Conservation (phyloP, 2,113 vertebrate species). For the Ailuropoda melanoleuca region DNA sequence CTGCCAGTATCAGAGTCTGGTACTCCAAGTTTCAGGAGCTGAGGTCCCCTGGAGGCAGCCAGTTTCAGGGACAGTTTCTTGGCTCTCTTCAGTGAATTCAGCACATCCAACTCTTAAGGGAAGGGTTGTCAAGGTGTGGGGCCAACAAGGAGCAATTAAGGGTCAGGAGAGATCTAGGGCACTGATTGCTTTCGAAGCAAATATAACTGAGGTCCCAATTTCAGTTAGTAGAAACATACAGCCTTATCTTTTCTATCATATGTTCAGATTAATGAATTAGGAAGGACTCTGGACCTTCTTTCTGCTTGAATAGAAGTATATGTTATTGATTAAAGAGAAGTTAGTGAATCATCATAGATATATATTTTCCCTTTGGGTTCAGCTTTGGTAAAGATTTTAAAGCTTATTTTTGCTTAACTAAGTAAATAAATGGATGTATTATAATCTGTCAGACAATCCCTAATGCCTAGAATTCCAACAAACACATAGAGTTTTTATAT, state of each 20-base stretch:
- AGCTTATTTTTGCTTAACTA: slow-evolving; percentile 23
- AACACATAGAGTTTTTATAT: slow-evolving; percentile 32
- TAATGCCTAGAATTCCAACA: slow-evolving; percentile 31
- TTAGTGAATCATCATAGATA: not conserved
- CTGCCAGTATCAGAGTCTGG: slow-evolving; percentile 57
- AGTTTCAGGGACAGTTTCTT: slow-evolving; percentile 53
- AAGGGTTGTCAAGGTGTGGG: slow-evolving; percentile 36
- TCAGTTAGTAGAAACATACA: not conserved
- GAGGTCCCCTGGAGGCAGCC: slow-evolving; percentile 49
- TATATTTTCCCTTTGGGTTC: not conserved
- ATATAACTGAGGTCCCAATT: not conserved
- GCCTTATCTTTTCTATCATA: not conserved
- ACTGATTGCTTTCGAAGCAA: slow-evolving; percentile 37
- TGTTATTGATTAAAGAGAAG: slow-evolving; percentile 27
- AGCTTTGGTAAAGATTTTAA: slow-evolving; percentile 43
- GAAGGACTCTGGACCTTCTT: not conserved
- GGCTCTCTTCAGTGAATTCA: slow-evolving; percentile 46
- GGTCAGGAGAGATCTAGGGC: slow-evolving; percentile 61
- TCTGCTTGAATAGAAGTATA: not conserved
- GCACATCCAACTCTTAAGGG: slow-evolving; percentile 43
- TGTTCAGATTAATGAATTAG: not conserved
- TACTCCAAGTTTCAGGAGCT: slow-evolving; percentile 62
- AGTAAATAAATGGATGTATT: not conserved
- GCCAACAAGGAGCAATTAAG: slow-evolving; percentile 34
- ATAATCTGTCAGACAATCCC: not conserved